Conservation (phyloP, 1,140 invertebrate genomes). For the Leptinotarsa texana region DNA sequence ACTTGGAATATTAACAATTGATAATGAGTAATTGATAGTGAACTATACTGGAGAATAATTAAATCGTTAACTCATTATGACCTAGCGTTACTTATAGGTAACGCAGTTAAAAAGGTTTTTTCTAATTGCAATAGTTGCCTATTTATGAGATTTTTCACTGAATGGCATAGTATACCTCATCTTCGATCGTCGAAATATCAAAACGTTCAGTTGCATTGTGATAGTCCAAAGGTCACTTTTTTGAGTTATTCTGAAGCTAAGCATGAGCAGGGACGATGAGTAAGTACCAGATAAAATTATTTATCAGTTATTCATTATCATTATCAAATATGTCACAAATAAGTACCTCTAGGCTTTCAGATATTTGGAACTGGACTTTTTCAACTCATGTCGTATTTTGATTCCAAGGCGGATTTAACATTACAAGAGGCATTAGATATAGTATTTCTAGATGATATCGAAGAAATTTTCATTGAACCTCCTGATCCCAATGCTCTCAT, state of each 20-base stretch:
- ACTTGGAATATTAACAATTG: no score
- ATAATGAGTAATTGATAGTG: no score
- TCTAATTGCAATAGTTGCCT: no score
- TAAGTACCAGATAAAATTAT: not conserved
- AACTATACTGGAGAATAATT: no score
- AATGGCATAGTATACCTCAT: no score
- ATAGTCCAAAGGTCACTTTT: not conserved
- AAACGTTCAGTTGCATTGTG: not conserved
- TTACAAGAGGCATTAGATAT: constrained; percentile 29
- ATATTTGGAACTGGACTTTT: not conserved
- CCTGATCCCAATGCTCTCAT: constrained; percentile 37
- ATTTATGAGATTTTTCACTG: no score
- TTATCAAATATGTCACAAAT: not conserved
- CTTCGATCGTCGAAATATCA: not conserved
- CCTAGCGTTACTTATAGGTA: not conserved
- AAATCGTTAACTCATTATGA: not conserved
- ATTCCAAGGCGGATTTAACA: constrained; percentile 15
- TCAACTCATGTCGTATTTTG: no score
- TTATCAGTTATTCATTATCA: not conserved
- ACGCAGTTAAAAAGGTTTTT: not conserved
- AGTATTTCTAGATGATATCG: constrained; percentile 12
- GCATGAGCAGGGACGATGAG: not conserved
- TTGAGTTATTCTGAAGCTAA: not conserved
- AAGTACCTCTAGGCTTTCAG: not conserved
- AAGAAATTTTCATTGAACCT: constrained; percentile 41